Base-by-base conservation (phyloP, 2,888 invertebrate genomes). In the Crioceris asparagi region DNA sequence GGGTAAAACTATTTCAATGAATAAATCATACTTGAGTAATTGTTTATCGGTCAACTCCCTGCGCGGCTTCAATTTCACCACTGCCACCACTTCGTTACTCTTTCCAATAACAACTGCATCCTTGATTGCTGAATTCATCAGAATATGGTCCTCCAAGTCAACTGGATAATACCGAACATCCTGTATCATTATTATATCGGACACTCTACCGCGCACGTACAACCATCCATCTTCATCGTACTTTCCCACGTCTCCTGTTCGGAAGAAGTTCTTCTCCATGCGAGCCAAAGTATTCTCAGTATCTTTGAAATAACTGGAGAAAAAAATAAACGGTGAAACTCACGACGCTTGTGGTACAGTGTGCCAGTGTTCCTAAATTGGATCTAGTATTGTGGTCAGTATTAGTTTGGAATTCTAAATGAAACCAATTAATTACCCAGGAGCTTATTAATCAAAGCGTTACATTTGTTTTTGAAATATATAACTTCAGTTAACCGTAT, bases 241-340 rank as follows among this genome's bases (percentile, higher is more conserved):
- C 37, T 50, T 51, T 2, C 53, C 59, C 4, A 58, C 34, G 33
- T 61, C 61, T 1, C 59, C 60, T 2, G 61, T 60, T 51, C 49
- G 57, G 32, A 57, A 55, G 35, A 46, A 61, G 1, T 55, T 54
- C 16, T 46, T 55, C 21, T 51, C 47, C 32, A 54, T 40, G 3
- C 44, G 25, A 1, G 38, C 40, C 17, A 47, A 34, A 0, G 55
- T 57, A 4, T 29, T 36, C 3, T 38, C 33, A 4, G 37, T 42
- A 35, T 57, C 53, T 36, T 55, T 58, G 25, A 53, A 59, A 42
- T 60, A 59, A 8, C 60, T 59, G 25, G 12, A 48, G 47, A 6
- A 21, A 31, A n/a, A n/a, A n/a, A n/a, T n/a, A n/a, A n/a, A n/a
- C n/a, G n/a, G n/a, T n/a, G n/a, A n/a, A n/a, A n/a, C n/a, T n/a